Evolutionary conservation across 2,797 vertebrate genomes (phyloP).

Genomic region (Mycteria americana): DNA sequence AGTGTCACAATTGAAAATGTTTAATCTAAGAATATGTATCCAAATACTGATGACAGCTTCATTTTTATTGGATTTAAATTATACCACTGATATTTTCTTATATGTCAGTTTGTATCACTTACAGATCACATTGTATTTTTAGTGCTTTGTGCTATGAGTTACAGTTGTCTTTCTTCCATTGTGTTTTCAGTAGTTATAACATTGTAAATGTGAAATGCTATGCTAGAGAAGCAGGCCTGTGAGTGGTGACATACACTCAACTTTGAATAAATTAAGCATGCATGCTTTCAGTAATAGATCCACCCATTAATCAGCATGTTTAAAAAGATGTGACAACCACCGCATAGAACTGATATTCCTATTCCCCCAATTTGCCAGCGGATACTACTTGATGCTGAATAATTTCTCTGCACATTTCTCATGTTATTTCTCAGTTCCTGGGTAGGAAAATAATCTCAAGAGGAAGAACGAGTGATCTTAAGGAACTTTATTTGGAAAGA

Average conservation of each 20-base stretch:
- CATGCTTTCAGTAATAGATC: conserved; percentile 54
- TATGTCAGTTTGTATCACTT: conserved; percentile 20
- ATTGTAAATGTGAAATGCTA: neutral
- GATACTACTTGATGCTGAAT: neutral
- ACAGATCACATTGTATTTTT: conserved; percentile 14
- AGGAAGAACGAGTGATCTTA: neutral
- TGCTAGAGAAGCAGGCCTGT: neutral
- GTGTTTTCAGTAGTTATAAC: conserved; percentile 5
- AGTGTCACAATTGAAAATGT: conserved; percentile 31
- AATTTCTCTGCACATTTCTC: neutral
- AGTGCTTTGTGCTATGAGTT: conserved; percentile 29
- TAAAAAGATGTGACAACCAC: conserved; percentile 40
- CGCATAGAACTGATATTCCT: neutral
- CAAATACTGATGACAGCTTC: conserved; percentile 12
- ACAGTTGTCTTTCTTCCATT: neutral
- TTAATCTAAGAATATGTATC: conserved; percentile 2
- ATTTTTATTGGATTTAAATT: conserved; percentile 12
- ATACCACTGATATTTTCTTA: conserved; percentile 1
- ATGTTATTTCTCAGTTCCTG: neutral
- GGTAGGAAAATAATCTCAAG: neutral
- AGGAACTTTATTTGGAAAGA: neutral
- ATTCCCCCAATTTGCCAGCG: neutral
- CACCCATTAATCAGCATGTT: conserved; percentile 46
- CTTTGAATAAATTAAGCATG: conserved; percentile 49
- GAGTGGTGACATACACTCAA: conserved; percentile 25